Evolutionary conservation across 2,888 invertebrate species (phyloP).

Genomic region (Dryocosmus kuriphilus): DNA sequence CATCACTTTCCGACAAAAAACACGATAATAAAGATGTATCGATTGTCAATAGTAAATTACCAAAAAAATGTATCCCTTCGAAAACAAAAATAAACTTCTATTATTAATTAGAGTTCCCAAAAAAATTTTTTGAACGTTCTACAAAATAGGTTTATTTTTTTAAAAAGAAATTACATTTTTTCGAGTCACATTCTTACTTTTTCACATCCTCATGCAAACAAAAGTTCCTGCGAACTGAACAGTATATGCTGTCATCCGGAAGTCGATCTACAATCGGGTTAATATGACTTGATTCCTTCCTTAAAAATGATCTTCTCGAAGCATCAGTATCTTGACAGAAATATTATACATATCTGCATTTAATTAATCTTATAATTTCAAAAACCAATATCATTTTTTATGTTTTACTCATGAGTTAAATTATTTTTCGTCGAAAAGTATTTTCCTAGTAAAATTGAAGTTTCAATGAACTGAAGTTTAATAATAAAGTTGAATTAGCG

Average conservation of each 20-base stretch:
- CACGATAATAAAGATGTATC: neutral
- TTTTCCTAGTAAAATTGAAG: no score
- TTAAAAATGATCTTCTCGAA: neutral
- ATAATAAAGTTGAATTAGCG: conserved; percentile 1
- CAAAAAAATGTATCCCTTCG: neutral
- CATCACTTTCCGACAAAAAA: conserved; percentile 2
- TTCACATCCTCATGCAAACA: neutral
- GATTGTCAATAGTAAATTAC: conserved; percentile 2
- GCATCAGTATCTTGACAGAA: neutral
- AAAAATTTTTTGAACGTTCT: no score
- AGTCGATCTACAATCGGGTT: neutral
- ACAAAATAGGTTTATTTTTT: neutral
- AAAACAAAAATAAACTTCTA: neutral
- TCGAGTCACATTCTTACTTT: neutral
- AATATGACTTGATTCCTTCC: neutral
- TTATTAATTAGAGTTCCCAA: no score
- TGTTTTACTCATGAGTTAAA: no score
- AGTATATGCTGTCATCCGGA: neutral
- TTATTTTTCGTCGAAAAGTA: no score
- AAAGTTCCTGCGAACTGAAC: neutral
- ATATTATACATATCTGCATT: neutral
- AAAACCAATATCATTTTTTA: no score
- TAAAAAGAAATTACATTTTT: neutral
- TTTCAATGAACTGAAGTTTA: no score
- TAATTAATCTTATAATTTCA: no score